Percentiles rank a stretch among this genome's conserved stretches.
Conservation (phyloP, 2,113 vertebrate genomes). For the Polypterus senegalus region DNA sequence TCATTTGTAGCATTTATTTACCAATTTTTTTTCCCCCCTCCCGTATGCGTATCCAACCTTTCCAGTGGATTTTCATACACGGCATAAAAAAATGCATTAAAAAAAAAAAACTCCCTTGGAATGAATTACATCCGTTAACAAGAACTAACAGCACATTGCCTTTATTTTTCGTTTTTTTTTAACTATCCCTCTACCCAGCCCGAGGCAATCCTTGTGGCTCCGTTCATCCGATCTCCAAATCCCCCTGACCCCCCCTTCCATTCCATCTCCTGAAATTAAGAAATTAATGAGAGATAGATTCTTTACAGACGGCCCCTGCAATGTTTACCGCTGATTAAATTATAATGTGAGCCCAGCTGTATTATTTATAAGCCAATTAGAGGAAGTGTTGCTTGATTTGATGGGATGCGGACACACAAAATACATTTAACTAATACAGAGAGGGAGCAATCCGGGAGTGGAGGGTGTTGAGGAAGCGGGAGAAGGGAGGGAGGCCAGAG, state of each 20-base stretch:
- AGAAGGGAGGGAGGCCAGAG: constrained; percentile 60
- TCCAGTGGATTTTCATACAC: too few species aligned
- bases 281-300: constrained; percentile 96
- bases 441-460: constrained; percentile 12
- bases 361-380: constrained; percentile 99
- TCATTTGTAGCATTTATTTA: constrained; percentile 45
- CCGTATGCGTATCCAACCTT: too few species aligned
- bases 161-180: constrained; percentile 48
- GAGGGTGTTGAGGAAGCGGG: constrained; percentile 4
- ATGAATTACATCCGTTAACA: constrained; percentile 81
- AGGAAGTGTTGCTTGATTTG: constrained; percentile 99
- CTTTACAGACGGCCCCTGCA: constrained; percentile 84
- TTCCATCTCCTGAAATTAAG: constrained; percentile 72
- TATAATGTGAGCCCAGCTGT: constrained; percentile 89
- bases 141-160: constrained; percentile 52
- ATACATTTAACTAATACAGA: constrained; percentile 94
- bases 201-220: constrained; percentile 65
- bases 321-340: constrained; percentile 99
- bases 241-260: constrained; percentile 48
- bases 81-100: too few species aligned
- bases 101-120: constrained; percentile 66
- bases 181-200: constrained; percentile 38
- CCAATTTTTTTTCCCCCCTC: too few species aligned
- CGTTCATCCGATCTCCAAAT: constrained; percentile 62
- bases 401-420: constrained; percentile 97